Evolutionary conservation across 2,113 vertebrate genomes (phyloP).

Genomic region (Sitta europaea): DNA sequence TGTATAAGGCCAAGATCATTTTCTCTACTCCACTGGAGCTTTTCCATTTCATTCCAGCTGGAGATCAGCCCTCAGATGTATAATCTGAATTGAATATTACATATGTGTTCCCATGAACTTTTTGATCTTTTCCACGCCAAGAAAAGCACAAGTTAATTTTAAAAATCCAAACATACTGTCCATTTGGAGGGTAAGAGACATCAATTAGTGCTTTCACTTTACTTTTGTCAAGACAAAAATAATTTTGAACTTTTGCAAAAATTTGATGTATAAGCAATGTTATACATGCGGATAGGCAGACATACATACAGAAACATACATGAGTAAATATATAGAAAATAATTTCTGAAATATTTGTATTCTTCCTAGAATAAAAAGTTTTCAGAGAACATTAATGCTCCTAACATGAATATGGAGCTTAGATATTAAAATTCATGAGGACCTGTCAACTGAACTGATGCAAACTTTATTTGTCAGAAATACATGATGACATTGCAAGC

Average conservation of each 20-base stretch:
- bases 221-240: not conserved
- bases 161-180: not conserved
- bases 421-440: constrained; percentile 77
- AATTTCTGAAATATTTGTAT: constrained; percentile 34
- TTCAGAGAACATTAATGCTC: constrained; percentile 37
- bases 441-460: constrained; percentile 71
- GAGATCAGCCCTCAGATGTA: not conserved
- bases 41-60: not conserved
- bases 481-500: constrained; percentile 69
- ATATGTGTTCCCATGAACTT: not conserved
- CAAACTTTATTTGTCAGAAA: constrained; percentile 73
- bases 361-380: not conserved
- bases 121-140: not conserved
- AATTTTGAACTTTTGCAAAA: not conserved
- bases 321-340: not conserved
- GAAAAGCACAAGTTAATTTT: not conserved
- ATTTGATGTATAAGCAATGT: not conserved
- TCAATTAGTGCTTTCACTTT: not conserved
- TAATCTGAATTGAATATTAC: not conserved
- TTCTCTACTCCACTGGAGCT: not conserved
- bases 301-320: not conserved
- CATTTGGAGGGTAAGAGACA: not conserved
- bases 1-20: not conserved
- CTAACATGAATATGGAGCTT: constrained; percentile 67
- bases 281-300: not conserved